Base-by-base conservation (phyloP, 2,113 vertebrate genomes). In the Oncorhynchus mykiss region DNA sequence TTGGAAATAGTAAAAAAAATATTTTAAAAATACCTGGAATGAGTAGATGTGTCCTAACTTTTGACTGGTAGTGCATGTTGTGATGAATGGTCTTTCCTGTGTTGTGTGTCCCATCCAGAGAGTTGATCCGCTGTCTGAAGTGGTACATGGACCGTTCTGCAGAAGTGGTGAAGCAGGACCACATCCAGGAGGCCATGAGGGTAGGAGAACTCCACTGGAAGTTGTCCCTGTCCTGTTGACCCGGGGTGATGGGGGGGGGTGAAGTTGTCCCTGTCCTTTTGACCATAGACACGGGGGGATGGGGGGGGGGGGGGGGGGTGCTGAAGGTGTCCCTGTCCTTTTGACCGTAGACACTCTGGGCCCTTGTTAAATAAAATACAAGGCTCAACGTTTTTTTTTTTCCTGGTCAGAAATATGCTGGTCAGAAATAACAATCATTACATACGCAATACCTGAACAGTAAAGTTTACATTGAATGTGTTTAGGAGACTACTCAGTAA, bases 71-170 rank as follows among this genome's bases (percentile, higher is more conserved):
- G 54, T 59, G 29, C 9, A 70, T 49, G 71, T 67, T 49, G 18
- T 54, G 18, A 24, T 48, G 16, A 22, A 34, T 2, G 48, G 39
- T n/a, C 14, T 24, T 18, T 13, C 22, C 3, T 66, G 25, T 62
- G 65, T 64, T 87, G n/a, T 86, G 80, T 90, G 1, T 57, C 87
- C 20, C 22, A 51, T 78, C 57, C 88, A 99, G 98, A 75, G 98
- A 99, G 86, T 91, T 99, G 87, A 97, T 99, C 82, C 96, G 97
- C 5, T 99, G 98, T 88, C 88, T 99, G 82, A 98, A 95, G 88
- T 99, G 97, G 97, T 99, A 97, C 89, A 97, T 99, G 98, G 98
- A 99, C 82, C 96, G 96, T 48, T 99, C 97, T 5, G 96, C 96
- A 22, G 98, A 99, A 88, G 94, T 97, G 7, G 93, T 98, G 4